Evolutionary conservation across 2,113 vertebrate species (phyloP), one percentile per base, ranked within the genome.

Genomic region (Phylloscopus trochiloides): DNA sequence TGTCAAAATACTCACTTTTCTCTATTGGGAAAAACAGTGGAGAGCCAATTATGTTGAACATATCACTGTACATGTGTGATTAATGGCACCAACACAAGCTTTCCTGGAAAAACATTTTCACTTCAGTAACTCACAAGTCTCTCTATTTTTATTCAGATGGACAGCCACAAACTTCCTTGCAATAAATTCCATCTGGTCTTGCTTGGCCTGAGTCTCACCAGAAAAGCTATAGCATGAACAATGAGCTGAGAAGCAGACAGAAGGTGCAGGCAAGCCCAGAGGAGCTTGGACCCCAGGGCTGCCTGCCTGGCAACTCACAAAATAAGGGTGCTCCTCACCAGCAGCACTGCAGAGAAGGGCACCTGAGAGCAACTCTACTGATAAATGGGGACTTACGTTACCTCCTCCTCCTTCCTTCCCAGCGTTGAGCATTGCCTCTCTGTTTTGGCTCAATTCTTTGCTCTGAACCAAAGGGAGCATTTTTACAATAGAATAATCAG

Each of bases 221-320:
- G 58, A 65, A 66, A 88, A 87, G 14, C 7, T 1, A 8, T 2
- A 58, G 29, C 15, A 50, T 54, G n/a, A 76, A 29, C 58, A 62
- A n/a, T 17, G 29, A 72, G 50, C 28, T 65, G 26, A 88, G 22
- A 61, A 86, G 68, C 14, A 73, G 16, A 26, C 19, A 57, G 47
- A 73, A 88, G 21, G 19, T 19, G 1, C 28, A 57, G 57, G 5
- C 0, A 0, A 94, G 26, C 9, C 24, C 55, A 66, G 17, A 61
- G 26, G 16, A 73, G 10, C 40, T 85, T 58, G 62, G 48, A 45
- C 9, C 8, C 14, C 34, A 25, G 34, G 28, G 15, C 28, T 29
- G 17, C 6, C 25, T 24, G n/a, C 84, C 73, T 11, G 2, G 26
- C 38, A 75, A 20, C 63, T 79, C 91, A 54, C 78, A 78, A 24